Evolutionary conservation across 2,888 invertebrate species (phyloP).

Genomic region (Apamea epomidion): DNA sequence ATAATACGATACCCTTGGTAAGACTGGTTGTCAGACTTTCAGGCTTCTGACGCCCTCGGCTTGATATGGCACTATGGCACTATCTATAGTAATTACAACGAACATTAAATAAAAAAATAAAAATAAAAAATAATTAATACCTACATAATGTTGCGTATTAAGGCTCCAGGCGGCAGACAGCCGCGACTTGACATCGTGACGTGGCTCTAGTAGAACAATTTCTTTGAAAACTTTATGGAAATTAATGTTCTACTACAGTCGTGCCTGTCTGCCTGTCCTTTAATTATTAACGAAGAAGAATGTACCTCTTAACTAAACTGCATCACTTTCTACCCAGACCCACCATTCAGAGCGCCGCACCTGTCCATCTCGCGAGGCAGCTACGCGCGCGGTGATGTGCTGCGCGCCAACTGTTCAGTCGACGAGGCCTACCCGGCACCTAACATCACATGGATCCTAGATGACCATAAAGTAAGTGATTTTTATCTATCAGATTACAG

Average conservation of each 20-base stretch:
- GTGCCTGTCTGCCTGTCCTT: too few species aligned
- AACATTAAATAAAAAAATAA: too few species aligned
- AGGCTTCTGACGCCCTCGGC: too few species aligned
- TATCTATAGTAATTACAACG: neutral
- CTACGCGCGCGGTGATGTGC: slow-evolving; percentile 90
- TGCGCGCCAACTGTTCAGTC: slow-evolving; percentile 91
- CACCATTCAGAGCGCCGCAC: slow-evolving; percentile 90
- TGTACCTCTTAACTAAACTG: neutral
- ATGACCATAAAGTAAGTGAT: slow-evolving; percentile 85
- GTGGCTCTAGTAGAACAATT: too few species aligned
- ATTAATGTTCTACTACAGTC: too few species aligned
- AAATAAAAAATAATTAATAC: too few species aligned
- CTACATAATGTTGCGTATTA: neutral
- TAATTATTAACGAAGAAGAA: neutral
- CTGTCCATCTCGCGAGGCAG: slow-evolving; percentile 89
- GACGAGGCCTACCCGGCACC: slow-evolving; percentile 91
- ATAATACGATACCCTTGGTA: too few species aligned
- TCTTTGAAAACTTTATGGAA: too few species aligned
- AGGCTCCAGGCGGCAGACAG: neutral
- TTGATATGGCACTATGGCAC: neutral
- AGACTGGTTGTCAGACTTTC: too few species aligned
- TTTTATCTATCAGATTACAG: neutral
- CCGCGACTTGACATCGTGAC: too few species aligned
- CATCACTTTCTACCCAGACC: slow-evolving; percentile 80
- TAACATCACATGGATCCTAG: slow-evolving; percentile 91